Percentiles rank a stretch among this genome's conserved stretches.
Evolutionary conservation across 2,113 vertebrate species (phyloP).

Genomic region (Meriones unguiculatus): DNA sequence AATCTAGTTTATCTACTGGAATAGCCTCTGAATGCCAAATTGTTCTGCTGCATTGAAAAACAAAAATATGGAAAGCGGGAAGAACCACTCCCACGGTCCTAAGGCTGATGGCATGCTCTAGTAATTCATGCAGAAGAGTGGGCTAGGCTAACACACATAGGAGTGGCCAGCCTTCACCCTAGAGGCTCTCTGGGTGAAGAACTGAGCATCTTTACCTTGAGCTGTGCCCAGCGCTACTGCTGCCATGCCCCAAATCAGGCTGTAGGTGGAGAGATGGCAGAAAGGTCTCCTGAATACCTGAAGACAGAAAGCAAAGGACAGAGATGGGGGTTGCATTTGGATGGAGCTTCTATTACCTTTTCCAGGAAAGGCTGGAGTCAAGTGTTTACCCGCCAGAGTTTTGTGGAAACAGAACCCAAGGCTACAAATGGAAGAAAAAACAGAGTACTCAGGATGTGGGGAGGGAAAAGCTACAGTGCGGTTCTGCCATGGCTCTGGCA

Average conservation of each 20-base stretch:
- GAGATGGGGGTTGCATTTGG: conserved; percentile 54
- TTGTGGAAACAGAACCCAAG: not conserved
- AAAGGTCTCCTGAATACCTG: conserved; percentile 69
- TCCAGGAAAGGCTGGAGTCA: not conserved
- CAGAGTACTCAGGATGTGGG: not conserved
- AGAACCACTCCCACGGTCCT: not conserved
- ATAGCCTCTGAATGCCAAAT: not conserved
- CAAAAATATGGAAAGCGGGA: not conserved
- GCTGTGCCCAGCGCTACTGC: conserved; percentile 63
- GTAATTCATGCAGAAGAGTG: conserved; percentile 24
- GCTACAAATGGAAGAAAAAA: conserved; percentile 62
- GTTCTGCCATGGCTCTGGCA: not conserved
- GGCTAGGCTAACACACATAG: not conserved
- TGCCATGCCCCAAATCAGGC: conserved; percentile 73
- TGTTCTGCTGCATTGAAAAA: not conserved
- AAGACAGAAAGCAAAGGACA: conserved; percentile 73
- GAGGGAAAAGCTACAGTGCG: not conserved
- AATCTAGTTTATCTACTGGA: not conserved
- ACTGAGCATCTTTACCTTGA: conserved; percentile 72
- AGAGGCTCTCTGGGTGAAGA: not conserved
- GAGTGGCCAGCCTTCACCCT: not conserved
- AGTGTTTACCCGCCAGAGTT: not conserved
- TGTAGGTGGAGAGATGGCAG: conserved; percentile 69
- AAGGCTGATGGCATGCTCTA: not conserved
- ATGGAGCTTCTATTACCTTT: not conserved